A percentile compares a stretch with the other conserved stretches of the same genome.
phyloP scores from a whole-genome alignment of 2,888 invertebrate species.

The Drosophila limbata region DNA sequence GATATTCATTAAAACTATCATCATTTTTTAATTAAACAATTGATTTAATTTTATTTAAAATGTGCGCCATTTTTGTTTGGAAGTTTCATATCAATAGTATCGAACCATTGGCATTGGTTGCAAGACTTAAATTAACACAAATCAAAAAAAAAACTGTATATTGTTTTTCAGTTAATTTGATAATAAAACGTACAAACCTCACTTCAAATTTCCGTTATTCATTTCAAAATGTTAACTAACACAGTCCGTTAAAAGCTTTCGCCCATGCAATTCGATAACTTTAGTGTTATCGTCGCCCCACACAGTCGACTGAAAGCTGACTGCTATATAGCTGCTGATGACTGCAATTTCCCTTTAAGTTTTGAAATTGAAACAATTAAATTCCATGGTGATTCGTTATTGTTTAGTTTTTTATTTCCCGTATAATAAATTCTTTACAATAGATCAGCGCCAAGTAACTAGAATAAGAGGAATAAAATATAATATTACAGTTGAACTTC shows the following conservation, averaged over 20 bases:
- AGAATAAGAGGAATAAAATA: background rate
- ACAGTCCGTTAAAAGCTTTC: background rate
- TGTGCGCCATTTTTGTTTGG: too few species aligned
- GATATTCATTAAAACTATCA: too few species aligned
- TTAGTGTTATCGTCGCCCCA: background rate
- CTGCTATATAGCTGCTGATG: background rate
- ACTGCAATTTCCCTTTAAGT: background rate
- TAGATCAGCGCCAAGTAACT: background rate
- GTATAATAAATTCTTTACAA: conserved; percentile 6
- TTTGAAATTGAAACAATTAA: background rate
- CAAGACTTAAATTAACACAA: too few species aligned
- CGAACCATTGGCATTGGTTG: too few species aligned
- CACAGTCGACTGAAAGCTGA: background rate
- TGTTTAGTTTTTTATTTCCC: background rate
- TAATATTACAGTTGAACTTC: too few species aligned
- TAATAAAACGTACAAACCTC: background rate
- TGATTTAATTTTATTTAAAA: too few species aligned
- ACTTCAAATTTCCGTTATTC: background rate
- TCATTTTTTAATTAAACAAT: too few species aligned
- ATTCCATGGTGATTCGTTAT: background rate
- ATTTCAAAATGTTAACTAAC: background rate
- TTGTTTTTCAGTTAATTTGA: background rate
- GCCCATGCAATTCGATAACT: background rate
- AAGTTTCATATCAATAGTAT: too few species aligned
- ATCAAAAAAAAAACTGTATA: background rate